Conservation (phyloP, 1,140 invertebrate species). For the Calycopis cecrops region DNA sequence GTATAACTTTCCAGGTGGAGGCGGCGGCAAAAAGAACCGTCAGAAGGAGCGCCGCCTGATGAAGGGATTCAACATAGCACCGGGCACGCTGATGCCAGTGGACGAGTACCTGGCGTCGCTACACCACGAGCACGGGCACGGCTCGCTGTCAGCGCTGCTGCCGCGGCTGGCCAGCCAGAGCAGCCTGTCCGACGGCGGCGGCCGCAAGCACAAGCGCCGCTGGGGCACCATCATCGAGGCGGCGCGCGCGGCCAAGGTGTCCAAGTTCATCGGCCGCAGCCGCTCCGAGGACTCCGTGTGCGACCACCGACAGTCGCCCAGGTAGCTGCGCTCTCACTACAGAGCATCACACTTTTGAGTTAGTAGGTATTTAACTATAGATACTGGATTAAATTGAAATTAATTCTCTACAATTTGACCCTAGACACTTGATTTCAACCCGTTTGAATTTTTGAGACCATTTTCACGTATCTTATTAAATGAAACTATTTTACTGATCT, state of each 20-base stretch:
- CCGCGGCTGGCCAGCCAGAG: constrained; percentile 56
- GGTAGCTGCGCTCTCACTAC: constrained; percentile 27
- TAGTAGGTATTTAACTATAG: too few species aligned
- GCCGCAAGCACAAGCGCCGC: constrained; percentile 78
- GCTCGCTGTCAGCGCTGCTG: constrained; percentile 57
- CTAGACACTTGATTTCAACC: too few species aligned
- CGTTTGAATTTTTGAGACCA: too few species aligned
- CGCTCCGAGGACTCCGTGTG: constrained; percentile 89
- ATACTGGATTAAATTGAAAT: too few species aligned
- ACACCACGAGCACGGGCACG: constrained; percentile 76
- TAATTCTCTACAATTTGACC: too few species aligned
- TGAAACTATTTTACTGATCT: too few species aligned
- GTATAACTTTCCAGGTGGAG: constrained; percentile 74
- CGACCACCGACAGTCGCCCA: constrained; percentile 76
- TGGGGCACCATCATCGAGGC: constrained; percentile 90
- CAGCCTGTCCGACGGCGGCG: constrained; percentile 50
- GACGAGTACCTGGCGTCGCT: constrained; percentile 85
- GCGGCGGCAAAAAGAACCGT: constrained; percentile 93
- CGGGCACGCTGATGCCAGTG: constrained; percentile 81
- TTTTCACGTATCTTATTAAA: too few species aligned
- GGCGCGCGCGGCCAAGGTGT: constrained; percentile 85
- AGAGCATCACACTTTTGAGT: too few species aligned
- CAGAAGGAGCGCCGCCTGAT: constrained; percentile 93
- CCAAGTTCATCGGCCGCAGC: constrained; percentile 83
- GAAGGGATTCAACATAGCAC: constrained; percentile 95